phyloP scores from a whole-genome alignment of 2,113 vertebrate species.

The Nanorana parkeri region DNA sequence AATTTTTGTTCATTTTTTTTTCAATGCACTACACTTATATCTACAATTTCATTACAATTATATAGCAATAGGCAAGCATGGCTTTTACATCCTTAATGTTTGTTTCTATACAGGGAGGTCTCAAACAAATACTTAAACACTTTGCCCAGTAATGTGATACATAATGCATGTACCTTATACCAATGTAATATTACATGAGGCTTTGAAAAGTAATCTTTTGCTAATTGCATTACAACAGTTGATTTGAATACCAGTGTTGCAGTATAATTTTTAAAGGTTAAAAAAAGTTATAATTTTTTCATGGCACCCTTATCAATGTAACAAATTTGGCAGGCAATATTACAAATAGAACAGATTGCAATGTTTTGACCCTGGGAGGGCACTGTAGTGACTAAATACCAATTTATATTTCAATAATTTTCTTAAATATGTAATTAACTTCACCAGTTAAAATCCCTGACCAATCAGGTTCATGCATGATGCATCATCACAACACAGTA shows the following conservation, averaged over 20 bases:
- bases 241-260: constrained; percentile 67
- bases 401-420: constrained; percentile 76
- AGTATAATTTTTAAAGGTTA: constrained; percentile 69
- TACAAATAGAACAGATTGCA: constrained; percentile 68
- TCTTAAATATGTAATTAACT: constrained; percentile 73
- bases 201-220: constrained; percentile 70
- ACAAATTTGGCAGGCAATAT: constrained; percentile 76
- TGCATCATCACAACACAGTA: constrained; percentile 81
- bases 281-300: constrained; percentile 65
- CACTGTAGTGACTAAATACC: constrained; percentile 77
- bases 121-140: constrained; percentile 82
- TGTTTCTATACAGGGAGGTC: constrained; percentile 85
- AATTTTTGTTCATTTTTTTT: constrained; percentile 82
- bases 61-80: constrained; percentile 94
- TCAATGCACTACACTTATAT: constrained; percentile 85
- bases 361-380: constrained; percentile 73
- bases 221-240: constrained; percentile 68
- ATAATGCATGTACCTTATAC: constrained; percentile 89
- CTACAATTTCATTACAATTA: constrained; percentile 92
- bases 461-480: constrained; percentile 84
- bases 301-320: constrained; percentile 76
- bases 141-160: constrained; percentile 87
- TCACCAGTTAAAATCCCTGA: constrained; percentile 80
- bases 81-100: constrained; percentile 93
- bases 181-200: constrained; percentile 71